Evolutionary conservation across 2,797 vertebrate species (phyloP).

Genomic region (Ctenopoma multispine): DNA sequence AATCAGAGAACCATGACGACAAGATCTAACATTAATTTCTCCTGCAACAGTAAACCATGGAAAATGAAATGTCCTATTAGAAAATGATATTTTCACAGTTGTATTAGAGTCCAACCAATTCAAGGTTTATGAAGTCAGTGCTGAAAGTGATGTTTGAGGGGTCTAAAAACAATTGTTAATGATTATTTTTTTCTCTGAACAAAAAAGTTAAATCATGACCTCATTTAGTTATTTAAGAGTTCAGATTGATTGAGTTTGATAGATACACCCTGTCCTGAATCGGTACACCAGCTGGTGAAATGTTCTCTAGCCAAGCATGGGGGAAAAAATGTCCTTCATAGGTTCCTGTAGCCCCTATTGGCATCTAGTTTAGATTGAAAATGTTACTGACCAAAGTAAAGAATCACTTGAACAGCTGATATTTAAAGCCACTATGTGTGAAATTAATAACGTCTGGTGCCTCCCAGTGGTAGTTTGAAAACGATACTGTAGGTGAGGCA

Average conservation of each 20-base stretch:
- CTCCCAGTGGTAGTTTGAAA: neutral
- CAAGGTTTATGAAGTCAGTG: neutral
- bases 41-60: neutral
- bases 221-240: too few species aligned
- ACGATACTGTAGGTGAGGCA: neutral
- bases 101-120: too few species aligned
- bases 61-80: conserved; percentile 17
- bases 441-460: neutral
- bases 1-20: conserved; percentile 6
- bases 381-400: conserved; percentile 35
- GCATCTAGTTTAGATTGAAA: neutral
- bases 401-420: conserved; percentile 5
- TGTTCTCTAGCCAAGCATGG: neutral
- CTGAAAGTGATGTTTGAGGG: too few species aligned
- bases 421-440: neutral
- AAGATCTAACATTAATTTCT: conserved; percentile 6
- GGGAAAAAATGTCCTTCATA: neutral
- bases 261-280: neutral
- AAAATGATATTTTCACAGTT: neutral
- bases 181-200: too few species aligned
- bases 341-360: neutral
- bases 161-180: too few species aligned
- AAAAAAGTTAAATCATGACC: too few species aligned
- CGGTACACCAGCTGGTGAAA: neutral
- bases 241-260: neutral